phyloP scores from a whole-genome alignment of 64 coral and sea anemone genomes.

The Platygyra sinensis region DNA sequence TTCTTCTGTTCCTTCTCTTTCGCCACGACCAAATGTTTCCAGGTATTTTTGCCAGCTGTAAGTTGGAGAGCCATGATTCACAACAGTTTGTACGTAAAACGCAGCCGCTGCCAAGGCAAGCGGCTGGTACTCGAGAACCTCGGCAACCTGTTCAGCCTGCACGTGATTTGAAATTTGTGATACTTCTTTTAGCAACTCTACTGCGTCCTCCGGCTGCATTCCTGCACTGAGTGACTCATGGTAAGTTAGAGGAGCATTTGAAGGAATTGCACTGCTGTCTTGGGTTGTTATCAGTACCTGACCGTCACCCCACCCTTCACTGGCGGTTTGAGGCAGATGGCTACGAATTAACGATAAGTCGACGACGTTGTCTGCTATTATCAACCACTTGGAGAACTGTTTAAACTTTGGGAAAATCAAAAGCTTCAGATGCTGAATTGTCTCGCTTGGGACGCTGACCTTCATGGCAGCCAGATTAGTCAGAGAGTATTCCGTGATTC shows the following conservation, averaged over 20 bases:
- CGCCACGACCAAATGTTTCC: slow-evolving; percentile 8
- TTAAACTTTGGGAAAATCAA: background rate
- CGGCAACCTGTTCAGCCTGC: slow-evolving; percentile 21
- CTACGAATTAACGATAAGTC: slow-evolving; percentile 3
- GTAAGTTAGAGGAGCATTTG: slow-evolving; percentile 7
- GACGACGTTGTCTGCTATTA: slow-evolving; percentile 31
- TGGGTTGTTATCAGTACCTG: slow-evolving; percentile 46
- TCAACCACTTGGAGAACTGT: slow-evolving; percentile 28
- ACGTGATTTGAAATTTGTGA: slow-evolving; percentile 25
- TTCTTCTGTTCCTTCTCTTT: slow-evolving; percentile 48
- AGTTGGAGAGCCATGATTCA: background rate
- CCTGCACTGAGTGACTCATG: slow-evolving; percentile 46
- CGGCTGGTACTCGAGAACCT: slow-evolving; percentile 61
- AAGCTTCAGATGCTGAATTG: background rate
- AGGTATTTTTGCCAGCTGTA: slow-evolving; percentile 47
- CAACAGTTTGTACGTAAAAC: slow-evolving; percentile 45
- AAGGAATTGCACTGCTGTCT: slow-evolving; percentile 6
- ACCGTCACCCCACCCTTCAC: background rate
- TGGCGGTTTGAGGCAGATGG: background rate
- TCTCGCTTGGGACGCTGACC: background rate
- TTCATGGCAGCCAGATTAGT: background rate
- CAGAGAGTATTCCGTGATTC: slow-evolving; percentile 15
- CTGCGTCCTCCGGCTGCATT: slow-evolving; percentile 40
- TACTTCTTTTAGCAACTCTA: slow-evolving; percentile 25
- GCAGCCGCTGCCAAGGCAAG: slow-evolving; percentile 60